Percentiles rank a stretch among this genome's conserved stretches.
Evolutionary conservation across 2,888 invertebrate species (phyloP).

Genomic region (Hoplodrina ambigua): DNA sequence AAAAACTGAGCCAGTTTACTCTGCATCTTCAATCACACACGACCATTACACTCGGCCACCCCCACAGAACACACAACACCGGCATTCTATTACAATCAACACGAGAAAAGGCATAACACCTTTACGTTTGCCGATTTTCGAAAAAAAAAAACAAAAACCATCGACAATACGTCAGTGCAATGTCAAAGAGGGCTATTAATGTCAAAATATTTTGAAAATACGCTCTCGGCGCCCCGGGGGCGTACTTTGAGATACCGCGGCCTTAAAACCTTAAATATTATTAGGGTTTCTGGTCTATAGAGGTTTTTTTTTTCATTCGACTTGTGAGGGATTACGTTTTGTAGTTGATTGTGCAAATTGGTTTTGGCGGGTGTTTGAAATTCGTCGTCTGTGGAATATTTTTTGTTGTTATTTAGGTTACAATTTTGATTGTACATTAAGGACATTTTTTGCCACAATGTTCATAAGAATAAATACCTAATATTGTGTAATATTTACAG

Average conservation of each 20-base stretch:
- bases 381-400: background rate
- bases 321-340: slow-evolving; percentile 46
- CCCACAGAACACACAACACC: slow-evolving; percentile 56
- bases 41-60: slow-evolving; percentile 47
- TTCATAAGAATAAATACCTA: no score
- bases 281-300: slow-evolving; percentile 55
- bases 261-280: slow-evolving; percentile 51
- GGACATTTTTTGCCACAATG: no score
- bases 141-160: slow-evolving; percentile 67
- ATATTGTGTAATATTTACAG: no score
- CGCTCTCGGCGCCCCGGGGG: slow-evolving; percentile 81
- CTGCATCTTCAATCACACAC: slow-evolving; percentile 9
- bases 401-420: background rate
- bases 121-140: slow-evolving; percentile 66
- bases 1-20: slow-evolving; percentile 3
- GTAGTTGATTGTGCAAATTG: slow-evolving; percentile 59
- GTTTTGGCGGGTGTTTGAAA: slow-evolving; percentile 14
- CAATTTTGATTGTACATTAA: no score
- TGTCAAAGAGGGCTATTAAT: slow-evolving; percentile 84
- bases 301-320: slow-evolving; percentile 52
- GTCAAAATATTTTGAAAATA: slow-evolving; percentile 90
- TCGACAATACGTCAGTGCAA: slow-evolving; percentile 81
- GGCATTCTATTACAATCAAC: slow-evolving; percentile 50
- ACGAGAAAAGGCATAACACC: slow-evolving; percentile 49
- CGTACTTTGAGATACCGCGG: slow-evolving; percentile 79